phyloP scores from a whole-genome alignment of 30 jellyfish, hydroid and myxozoan species.

The Aurelia coerulea region DNA sequence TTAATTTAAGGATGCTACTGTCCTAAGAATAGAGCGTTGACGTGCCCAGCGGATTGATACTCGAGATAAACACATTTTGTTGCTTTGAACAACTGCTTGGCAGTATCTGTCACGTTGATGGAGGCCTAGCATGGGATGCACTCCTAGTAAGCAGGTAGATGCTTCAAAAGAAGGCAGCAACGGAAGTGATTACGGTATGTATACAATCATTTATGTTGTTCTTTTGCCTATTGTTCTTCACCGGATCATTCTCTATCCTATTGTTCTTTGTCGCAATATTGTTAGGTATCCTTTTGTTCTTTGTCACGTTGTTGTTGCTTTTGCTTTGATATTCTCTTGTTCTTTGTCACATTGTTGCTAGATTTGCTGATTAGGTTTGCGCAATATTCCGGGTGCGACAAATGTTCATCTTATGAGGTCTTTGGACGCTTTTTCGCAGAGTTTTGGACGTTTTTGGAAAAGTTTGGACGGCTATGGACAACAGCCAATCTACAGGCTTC shows the following conservation, averaged over 20 bases:
- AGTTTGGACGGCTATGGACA: too few species aligned
- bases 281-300: neutral
- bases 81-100: slow-evolving; percentile 45
- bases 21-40: slow-evolving; percentile 25
- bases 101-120: slow-evolving; percentile 46
- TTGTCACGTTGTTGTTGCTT: too few species aligned
- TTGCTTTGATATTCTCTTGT: too few species aligned
- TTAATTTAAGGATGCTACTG: slow-evolving; percentile 14
- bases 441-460: too few species aligned
- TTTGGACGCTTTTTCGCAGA: too few species aligned
- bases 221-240: neutral
- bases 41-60: neutral
- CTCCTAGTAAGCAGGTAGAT: slow-evolving; percentile 81
- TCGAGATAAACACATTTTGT: neutral
- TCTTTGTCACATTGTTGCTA: too few species aligned
- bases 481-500: too few species aligned
- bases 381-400: too few species aligned
- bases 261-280: neutral
- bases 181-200: slow-evolving; percentile 60
- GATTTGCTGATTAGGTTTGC: too few species aligned
- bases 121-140: slow-evolving; percentile 85
- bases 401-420: too few species aligned
- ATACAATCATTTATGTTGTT: neutral
- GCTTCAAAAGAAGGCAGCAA: slow-evolving; percentile 70
- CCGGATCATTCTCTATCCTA: neutral